Conservation (phyloP, 2,888 invertebrate genomes). For the Allygus modestus region DNA sequence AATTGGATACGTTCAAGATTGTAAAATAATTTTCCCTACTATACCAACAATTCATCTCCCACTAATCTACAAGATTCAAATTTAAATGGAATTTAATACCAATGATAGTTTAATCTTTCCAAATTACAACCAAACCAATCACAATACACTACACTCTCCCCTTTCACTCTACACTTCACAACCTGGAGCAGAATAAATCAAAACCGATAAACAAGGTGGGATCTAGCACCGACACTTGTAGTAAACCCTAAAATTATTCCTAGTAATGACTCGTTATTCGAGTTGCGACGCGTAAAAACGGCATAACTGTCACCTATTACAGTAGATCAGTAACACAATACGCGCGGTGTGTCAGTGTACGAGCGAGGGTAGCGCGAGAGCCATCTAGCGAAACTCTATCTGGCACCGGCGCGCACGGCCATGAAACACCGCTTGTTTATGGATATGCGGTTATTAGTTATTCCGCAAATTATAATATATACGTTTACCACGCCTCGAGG, state of each 20-base stretch:
- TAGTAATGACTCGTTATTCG: slow-evolving; percentile 22
- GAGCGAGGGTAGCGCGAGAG: background rate
- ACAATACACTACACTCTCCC: too few relatives aligned
- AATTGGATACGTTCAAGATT: too few relatives aligned
- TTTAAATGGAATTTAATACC: too few relatives aligned
- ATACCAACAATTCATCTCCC: too few relatives aligned
- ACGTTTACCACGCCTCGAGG: slow-evolving; percentile 59
- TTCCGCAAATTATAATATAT: slow-evolving; percentile 62
- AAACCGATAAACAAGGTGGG: background rate
- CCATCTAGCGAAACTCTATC: slow-evolving; percentile 14
- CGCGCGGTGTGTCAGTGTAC: background rate
- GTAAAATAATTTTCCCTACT: too few relatives aligned
- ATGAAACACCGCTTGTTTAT: slow-evolving; percentile 59
- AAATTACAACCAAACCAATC: too few relatives aligned
- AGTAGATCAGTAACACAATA: slow-evolving; percentile 41
- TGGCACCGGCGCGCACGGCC: slow-evolving; percentile 39
- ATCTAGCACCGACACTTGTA: background rate
- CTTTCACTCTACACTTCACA: too few relatives aligned
- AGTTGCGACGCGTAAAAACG: background rate
- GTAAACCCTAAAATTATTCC: slow-evolving; percentile 14
- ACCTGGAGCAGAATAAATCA: background rate
- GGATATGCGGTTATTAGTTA: slow-evolving; percentile 60
- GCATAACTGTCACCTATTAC: slow-evolving; percentile 5
- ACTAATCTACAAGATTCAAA: too few relatives aligned
- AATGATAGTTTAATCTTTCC: too few relatives aligned